Evolutionary conservation across 2,888 invertebrate species (phyloP).

Genomic region (Meiosimyza platycephala): DNA sequence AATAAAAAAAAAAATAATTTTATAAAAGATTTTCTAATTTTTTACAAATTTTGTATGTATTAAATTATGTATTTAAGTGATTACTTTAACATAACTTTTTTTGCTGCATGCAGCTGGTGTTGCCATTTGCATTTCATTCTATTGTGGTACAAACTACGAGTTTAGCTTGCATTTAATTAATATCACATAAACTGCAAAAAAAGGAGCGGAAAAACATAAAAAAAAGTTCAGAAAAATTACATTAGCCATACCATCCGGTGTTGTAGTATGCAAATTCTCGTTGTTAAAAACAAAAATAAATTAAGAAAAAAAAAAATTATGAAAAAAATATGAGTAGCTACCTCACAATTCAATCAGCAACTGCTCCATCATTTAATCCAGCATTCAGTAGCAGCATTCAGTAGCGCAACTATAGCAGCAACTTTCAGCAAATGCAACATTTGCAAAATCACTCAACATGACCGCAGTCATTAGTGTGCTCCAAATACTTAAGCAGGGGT

Average conservation of each 20-base stretch:
- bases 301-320: not conserved
- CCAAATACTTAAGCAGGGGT: not conserved
- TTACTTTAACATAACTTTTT: not conserved
- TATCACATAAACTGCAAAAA: conserved; percentile 16
- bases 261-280: conserved; percentile 24
- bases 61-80: not conserved
- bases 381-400: not conserved
- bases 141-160: not conserved
- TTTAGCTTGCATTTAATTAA: conserved; percentile 27
- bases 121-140: conserved; percentile 2
- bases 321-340: not conserved
- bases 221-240: no score
- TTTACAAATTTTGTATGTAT: not conserved
- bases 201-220: no score
- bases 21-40: no score
- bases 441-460: conserved; percentile 15
- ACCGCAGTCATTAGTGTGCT: conserved; percentile 23
- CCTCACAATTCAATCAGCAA: not conserved
- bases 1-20: not conserved
- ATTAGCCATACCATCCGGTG: not conserved
- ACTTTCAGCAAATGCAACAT: conserved; percentile 6
- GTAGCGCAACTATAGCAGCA: not conserved
- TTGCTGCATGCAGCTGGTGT: not conserved
- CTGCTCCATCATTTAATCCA: conserved; percentile 5
- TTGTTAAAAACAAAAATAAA: conserved; percentile 26